Conservation (phyloP, 2,888 invertebrate genomes). For the Pomacea canaliculata region DNA sequence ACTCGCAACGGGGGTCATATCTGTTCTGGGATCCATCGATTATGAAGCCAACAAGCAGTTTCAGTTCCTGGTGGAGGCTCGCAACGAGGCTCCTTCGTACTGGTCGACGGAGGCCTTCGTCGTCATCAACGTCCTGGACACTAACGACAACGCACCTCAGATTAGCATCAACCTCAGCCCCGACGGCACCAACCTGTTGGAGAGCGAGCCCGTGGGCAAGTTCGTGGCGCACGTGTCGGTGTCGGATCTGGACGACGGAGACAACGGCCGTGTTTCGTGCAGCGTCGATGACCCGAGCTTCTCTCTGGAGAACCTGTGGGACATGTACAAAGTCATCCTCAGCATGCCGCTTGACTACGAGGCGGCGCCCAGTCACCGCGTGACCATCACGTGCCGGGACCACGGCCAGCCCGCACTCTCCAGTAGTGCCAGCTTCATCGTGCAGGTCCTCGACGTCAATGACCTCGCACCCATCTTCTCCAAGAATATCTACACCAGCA, state of each 20-base stretch:
- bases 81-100: constrained; percentile 49
- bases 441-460: constrained; percentile 61
- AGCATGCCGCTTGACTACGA: constrained; percentile 58
- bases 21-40: constrained; percentile 83
- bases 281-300: constrained; percentile 49
- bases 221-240: constrained; percentile 95
- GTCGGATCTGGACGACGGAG: constrained; percentile 51
- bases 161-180: constrained; percentile 87
- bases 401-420: constrained; percentile 53
- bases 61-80: constrained; percentile 76
- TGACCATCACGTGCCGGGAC: constrained; percentile 60
- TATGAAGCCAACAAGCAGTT: constrained; percentile 82
- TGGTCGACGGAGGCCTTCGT: constrained; percentile 71
- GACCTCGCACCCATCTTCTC: constrained; percentile 60
- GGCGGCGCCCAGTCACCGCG: constrained; percentile 44
- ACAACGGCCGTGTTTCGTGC: constrained; percentile 57
- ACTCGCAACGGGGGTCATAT: constrained; percentile 86
- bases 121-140: constrained; percentile 75
- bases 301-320: constrained; percentile 41
- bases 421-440: constrained; percentile 50
- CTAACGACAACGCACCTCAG: constrained; percentile 77
- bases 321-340: constrained; percentile 52
- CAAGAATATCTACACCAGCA: constrained; percentile 44
- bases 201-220: constrained; percentile 86
- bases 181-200: constrained; percentile 75